phyloP scores from a whole-genome alignment of 1,140 invertebrate genomes.

The Pseudomyrmex pallidus region DNA sequence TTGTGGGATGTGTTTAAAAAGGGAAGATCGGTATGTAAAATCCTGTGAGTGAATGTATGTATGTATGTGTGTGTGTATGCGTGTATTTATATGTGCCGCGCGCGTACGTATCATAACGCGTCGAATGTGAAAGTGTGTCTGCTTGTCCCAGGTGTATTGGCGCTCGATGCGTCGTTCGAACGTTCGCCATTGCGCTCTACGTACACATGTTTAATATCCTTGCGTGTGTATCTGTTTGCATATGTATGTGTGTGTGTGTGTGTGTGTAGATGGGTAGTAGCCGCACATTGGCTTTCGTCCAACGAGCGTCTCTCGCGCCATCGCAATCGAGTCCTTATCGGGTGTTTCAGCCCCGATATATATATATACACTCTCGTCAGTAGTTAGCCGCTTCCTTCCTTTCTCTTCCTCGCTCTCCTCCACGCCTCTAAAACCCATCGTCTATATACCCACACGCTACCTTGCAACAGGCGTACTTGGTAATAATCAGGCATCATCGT shows the following conservation, averaged over 20 bases:
- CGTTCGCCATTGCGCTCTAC: background rate
- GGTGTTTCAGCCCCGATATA: constrained; percentile 59
- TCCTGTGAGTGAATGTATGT: background rate
- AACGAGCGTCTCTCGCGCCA: constrained; percentile 58
- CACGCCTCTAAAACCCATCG: background rate
- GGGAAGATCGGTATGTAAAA: constrained; percentile 32
- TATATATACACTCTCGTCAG: constrained; percentile 59
- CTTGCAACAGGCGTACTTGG: constrained; percentile 23
- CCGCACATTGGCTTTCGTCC: constrained; percentile 63
- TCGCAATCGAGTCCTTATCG: constrained; percentile 66
- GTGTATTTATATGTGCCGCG: background rate
- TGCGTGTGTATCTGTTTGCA: background rate
- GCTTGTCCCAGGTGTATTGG: constrained; percentile 42
- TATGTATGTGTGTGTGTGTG: constrained; percentile 28
- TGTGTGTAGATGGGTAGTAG: constrained; percentile 36
- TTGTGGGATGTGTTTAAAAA: constrained; percentile 12
- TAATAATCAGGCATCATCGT: constrained; percentile 11
- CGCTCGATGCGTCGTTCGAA: constrained; percentile 54
- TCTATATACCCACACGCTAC: constrained; percentile 44
- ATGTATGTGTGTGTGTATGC: constrained; percentile 17
- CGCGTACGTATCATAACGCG: background rate
- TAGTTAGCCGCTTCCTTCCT: constrained; percentile 50
- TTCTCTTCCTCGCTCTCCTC: constrained; percentile 19
- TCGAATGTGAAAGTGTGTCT: constrained; percentile 23
- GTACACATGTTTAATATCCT: constrained; percentile 2